Evolutionary conservation across 2,888 invertebrate genomes (phyloP).

Genomic region (Macaria liturata): DNA sequence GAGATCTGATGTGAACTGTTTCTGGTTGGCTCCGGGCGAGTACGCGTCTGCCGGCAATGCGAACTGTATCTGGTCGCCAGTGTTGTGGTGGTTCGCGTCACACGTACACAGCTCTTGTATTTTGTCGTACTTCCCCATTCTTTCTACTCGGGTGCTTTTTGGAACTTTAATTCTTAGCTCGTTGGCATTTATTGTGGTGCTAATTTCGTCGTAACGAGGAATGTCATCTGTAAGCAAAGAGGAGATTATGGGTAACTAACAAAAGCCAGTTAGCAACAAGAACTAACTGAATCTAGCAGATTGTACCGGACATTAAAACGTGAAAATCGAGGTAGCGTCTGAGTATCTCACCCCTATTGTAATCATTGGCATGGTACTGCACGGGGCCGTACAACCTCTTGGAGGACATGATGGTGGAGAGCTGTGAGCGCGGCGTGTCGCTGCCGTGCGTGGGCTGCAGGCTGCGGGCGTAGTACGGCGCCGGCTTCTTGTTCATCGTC

Average conservation of each 20-base stretch:
- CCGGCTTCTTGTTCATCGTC: slow-evolving; percentile 50
- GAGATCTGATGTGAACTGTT: slow-evolving; percentile 61
- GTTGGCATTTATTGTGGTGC: slow-evolving; percentile 73
- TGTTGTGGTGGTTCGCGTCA: slow-evolving; percentile 63
- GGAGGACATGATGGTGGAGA: slow-evolving; percentile 45
- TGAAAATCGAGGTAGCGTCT: too few relatives aligned
- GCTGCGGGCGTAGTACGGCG: slow-evolving; percentile 44
- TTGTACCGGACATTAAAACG: too few relatives aligned
- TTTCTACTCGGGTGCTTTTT: slow-evolving; percentile 65
- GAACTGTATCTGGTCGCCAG: slow-evolving; percentile 74
- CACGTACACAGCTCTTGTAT: slow-evolving; percentile 72
- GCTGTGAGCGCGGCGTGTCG: slow-evolving; percentile 40
- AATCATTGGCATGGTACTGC: slow-evolving; percentile 30
- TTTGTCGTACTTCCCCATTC: slow-evolving; percentile 64
- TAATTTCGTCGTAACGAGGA: slow-evolving; percentile 70
- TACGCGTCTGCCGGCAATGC: slow-evolving; percentile 61
- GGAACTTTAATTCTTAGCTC: slow-evolving; percentile 76
- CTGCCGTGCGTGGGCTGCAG: slow-evolving; percentile 38
- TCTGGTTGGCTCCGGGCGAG: slow-evolving; percentile 49
- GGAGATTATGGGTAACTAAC: not conserved
- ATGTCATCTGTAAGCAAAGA: slow-evolving; percentile 46
- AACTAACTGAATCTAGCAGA: too few relatives aligned
- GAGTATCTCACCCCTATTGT: slow-evolving; percentile 39
- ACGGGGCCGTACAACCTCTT: slow-evolving; percentile 40
- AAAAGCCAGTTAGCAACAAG: too few relatives aligned